These are phyloP conservation scores for Limnodromus scolopaceus DNA, from an alignment of 2,797 vertebrate species.

Conservation along the genomic window DNA sequence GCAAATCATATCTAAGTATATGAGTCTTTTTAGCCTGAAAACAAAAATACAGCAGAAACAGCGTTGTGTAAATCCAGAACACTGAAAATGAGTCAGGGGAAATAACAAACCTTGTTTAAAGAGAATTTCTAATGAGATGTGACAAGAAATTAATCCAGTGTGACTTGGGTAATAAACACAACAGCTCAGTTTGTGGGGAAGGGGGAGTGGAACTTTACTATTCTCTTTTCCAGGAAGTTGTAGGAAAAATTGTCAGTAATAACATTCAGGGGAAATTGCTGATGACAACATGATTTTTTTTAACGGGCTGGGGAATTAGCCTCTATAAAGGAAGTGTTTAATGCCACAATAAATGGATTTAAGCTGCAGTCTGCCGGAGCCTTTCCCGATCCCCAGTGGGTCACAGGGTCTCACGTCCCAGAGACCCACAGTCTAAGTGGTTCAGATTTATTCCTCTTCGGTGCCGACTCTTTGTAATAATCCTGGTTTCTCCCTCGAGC, in stretches of 20 bases:
- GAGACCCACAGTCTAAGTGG: rapidly evolving
- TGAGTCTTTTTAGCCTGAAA: not conserved
- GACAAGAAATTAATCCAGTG: not conserved
- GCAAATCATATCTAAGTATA: not conserved
- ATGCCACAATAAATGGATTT: not conserved
- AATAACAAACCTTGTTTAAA: not conserved
- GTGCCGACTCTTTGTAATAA: rapidly evolving
- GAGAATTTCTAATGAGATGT: constrained; percentile 11
- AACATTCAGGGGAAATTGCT: not conserved
- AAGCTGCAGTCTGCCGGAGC: not conserved
- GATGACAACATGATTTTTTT: rapidly evolving
- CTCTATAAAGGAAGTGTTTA: rapidly evolving
- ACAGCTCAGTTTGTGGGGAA: not conserved
- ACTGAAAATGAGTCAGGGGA: not conserved
- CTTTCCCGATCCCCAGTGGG: not conserved
- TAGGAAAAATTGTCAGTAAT: not conserved
- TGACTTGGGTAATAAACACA: not conserved
- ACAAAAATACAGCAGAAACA: not conserved
- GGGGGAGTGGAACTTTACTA: not conserved
- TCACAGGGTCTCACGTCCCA: rapidly evolving
- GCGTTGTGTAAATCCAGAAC: not conserved
- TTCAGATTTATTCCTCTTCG: not conserved
- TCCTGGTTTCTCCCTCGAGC: not conserved
- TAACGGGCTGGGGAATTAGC: not conserved
- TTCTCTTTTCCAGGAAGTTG: not conserved